A percentile compares a stretch with the other conserved stretches of the same genome.
phyloP scores from a whole-genome alignment of 2,113 vertebrate species.

The Ochotona princeps region DNA sequence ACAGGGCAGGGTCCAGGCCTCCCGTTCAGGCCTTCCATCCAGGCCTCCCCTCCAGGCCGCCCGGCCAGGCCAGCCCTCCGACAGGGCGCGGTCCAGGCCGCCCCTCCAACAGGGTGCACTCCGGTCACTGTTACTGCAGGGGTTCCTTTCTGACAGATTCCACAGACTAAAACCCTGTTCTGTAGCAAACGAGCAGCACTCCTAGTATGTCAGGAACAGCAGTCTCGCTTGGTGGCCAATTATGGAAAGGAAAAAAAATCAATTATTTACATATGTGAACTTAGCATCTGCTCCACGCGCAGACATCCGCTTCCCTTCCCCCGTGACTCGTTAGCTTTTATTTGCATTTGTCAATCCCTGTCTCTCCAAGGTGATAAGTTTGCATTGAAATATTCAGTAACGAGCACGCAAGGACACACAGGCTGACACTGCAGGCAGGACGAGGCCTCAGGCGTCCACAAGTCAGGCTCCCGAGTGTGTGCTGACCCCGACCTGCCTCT shows the following conservation, averaged over 20 bases:
- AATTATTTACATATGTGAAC: background rate
- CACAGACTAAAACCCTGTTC: conserved; percentile 68
- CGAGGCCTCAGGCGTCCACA: background rate
- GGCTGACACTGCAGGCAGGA: background rate
- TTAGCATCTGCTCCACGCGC: background rate
- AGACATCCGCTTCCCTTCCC: background rate
- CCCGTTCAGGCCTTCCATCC: too few relatives aligned
- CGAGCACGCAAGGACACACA: background rate
- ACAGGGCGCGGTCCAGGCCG: too few relatives aligned
- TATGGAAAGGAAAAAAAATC: background rate
- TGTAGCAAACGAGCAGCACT: conserved; percentile 21
- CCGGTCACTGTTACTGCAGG: too few relatives aligned
- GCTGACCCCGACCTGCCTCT: background rate
- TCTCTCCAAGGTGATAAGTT: conserved; percentile 35
- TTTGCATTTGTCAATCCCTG: conserved; percentile 24
- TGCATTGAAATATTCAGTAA: conserved; percentile 27
- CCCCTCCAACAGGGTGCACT: too few relatives aligned
- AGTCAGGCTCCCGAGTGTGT: background rate
- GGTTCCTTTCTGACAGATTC: conserved; percentile 48
- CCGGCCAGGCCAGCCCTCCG: too few relatives aligned
- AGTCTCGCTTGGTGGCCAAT: background rate
- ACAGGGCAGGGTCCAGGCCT: too few relatives aligned
- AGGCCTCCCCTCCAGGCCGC: too few relatives aligned
- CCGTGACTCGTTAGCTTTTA: background rate
- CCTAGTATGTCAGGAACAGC: background rate